Evolutionary conservation across 1,140 invertebrate species (phyloP).

Genomic region (Drosophila biarmipes): DNA sequence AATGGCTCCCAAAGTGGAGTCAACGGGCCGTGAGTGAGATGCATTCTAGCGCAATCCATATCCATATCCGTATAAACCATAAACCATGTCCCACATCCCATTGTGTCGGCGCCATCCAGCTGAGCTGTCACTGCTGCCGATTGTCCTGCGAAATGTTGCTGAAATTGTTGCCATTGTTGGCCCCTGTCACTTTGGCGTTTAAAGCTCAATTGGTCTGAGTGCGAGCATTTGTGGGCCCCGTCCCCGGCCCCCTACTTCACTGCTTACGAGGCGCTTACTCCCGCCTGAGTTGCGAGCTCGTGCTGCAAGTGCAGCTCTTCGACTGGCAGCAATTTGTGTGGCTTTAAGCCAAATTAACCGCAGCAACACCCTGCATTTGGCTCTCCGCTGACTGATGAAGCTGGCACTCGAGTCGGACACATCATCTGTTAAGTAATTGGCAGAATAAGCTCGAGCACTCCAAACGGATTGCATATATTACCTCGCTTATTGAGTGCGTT

Average conservation of each 20-base stretch:
- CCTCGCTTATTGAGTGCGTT: background rate
- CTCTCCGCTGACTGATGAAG: conserved; percentile 42
- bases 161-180: conserved; percentile 22
- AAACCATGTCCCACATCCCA: conserved; percentile 46
- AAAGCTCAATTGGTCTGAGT: conserved; percentile 76
- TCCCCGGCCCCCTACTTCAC: background rate
- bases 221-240: conserved; percentile 47
- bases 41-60: conserved; percentile 38
- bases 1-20: conserved; percentile 51
- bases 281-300: conserved; percentile 11
- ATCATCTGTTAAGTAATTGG: conserved; percentile 50
- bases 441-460: conserved; percentile 30
- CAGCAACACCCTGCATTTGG: conserved; percentile 31
- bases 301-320: background rate
- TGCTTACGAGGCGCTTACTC: conserved; percentile 8
- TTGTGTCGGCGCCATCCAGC: conserved; percentile 51
- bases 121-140: conserved; percentile 41
- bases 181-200: conserved; percentile 51
- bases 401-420: conserved; percentile 24
- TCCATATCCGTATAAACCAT: conserved; percentile 25
- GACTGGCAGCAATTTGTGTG: conserved; percentile 36
- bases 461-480: conserved; percentile 26
- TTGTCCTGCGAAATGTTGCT: conserved; percentile 32
- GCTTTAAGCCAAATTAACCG: conserved; percentile 51
- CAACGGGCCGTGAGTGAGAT: conserved; percentile 53